Percentiles rank a stretch among this genome's conserved stretches.
These are phyloP conservation scores for Hydrozoanthus gracilis DNA, from an alignment of 92 coral and sea anemone species.

Conservation along the genomic window DNA sequence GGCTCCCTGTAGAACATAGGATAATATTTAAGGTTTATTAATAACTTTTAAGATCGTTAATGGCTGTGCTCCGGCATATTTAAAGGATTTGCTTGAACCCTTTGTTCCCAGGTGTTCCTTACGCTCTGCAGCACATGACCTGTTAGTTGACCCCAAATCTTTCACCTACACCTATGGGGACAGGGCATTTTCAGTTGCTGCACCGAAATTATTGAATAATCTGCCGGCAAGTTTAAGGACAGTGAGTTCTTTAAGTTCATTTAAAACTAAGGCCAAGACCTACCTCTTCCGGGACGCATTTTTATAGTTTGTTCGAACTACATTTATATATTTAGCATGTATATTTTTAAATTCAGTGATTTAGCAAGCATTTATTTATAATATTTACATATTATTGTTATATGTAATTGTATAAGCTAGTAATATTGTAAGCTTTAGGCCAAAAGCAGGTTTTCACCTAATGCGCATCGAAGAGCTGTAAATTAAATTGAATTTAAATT, in stretches of 20 bases:
- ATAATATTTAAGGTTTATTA: slow-evolving; percentile 10
- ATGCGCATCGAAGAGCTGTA: slow-evolving; percentile 1
- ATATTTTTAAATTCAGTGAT: no score
- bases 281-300: slow-evolving; percentile 8
- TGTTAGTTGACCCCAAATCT: slow-evolving; percentile 19
- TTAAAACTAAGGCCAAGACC: slow-evolving; percentile 3
- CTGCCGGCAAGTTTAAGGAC: not conserved
- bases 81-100: slow-evolving; percentile 12
- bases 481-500: not conserved
- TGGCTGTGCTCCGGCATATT: no score
- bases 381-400: not conserved
- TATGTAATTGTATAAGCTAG: not conserved
- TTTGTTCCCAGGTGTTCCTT: slow-evolving; percentile 14
- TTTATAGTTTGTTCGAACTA: no score
- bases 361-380: not conserved
- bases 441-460: no score
- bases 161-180: not conserved
- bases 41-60: no score
- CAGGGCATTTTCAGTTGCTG: not conserved
- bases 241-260: slow-evolving; percentile 11
- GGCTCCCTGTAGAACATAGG: not conserved
- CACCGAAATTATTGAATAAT: slow-evolving; percentile 2
- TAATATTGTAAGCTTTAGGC: not conserved
- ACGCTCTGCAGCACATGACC: slow-evolving; percentile 8
- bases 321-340: no score